phyloP scores from a whole-genome alignment of 1,140 invertebrate genomes.

The Heliconius nattereri region DNA sequence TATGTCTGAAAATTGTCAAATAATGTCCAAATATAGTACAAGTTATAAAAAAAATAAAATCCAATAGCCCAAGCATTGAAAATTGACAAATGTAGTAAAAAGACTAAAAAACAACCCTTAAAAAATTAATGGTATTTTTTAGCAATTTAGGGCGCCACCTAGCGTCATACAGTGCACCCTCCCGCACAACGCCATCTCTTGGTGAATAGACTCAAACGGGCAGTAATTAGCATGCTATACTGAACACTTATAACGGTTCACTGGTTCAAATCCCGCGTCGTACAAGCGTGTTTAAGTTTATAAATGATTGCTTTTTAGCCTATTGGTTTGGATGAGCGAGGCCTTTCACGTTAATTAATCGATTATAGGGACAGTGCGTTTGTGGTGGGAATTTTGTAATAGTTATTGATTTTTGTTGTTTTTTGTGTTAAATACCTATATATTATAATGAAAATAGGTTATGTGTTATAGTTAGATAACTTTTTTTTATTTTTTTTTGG shows the following conservation, averaged over 20 bases:
- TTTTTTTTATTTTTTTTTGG: too few species aligned
- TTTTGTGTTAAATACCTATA: neutral
- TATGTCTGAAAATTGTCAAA: neutral
- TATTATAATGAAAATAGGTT: neutral
- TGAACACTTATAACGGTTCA: slow-evolving; percentile 45
- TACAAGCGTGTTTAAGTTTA: slow-evolving; percentile 43
- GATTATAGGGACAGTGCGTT: slow-evolving; percentile 31
- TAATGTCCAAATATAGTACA: too few species aligned
- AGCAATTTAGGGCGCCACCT: slow-evolving; percentile 14
- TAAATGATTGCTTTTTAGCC: slow-evolving; percentile 47
- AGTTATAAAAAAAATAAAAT: too few species aligned
- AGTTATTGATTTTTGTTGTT: neutral
- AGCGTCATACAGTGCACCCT: slow-evolving; percentile 21
- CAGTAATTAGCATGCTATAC: slow-evolving; percentile 45
- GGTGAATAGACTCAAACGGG: slow-evolving; percentile 29
- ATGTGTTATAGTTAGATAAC: neutral
- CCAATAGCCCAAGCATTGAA: too few species aligned
- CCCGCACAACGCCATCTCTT: slow-evolving; percentile 39
- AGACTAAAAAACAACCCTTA: neutral
- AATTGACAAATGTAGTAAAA: neutral
- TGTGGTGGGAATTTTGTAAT: slow-evolving; percentile 1
- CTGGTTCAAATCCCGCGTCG: slow-evolving; percentile 45
- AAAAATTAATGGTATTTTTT: neutral
- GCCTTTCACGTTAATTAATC: slow-evolving; percentile 31
- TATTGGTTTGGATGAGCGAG: slow-evolving; percentile 41